Evolutionary conservation across 2,113 vertebrate genomes (phyloP).

Genomic region (Oophaga pumilio): DNA sequence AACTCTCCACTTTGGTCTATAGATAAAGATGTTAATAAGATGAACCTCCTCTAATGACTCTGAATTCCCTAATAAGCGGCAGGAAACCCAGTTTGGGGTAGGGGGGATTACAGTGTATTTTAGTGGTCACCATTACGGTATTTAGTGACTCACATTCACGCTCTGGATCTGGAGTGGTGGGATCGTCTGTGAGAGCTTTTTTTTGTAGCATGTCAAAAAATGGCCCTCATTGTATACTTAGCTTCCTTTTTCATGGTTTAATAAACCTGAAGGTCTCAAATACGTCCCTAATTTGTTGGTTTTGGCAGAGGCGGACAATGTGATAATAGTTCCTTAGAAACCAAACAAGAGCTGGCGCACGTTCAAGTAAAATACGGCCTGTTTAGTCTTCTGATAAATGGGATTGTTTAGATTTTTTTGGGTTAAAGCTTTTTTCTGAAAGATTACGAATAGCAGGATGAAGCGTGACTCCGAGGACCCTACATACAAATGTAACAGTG

Average conservation of each 20-base stretch:
- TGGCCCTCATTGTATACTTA: conserved; percentile 9
- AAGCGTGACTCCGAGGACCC: conserved; percentile 1
- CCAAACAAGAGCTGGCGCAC: conserved; percentile 43
- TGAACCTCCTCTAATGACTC: neutral
- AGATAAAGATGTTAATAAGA: neutral
- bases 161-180: neutral
- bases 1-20: no score
- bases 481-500: neutral
- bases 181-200: conserved; percentile 22
- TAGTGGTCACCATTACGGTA: no score
- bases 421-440: neutral
- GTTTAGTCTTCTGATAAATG: conserved; percentile 55
- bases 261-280: conserved; percentile 50
- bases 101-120: neutral
- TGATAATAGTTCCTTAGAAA: conserved; percentile 52
- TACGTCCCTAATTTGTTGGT: conserved; percentile 53
- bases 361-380: conserved; percentile 44
- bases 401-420: conserved; percentile 41
- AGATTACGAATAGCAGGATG: conserved; percentile 25
- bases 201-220: conserved; percentile 15
- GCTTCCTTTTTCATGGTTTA: conserved; percentile 46
- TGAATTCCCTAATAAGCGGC: neutral
- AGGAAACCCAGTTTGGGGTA: neutral
- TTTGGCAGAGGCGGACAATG: conserved; percentile 48
- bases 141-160: conserved; percentile 7